A percentile compares a stretch with the other conserved stretches of the same genome.
phyloP scores from a whole-genome alignment of 1,140 invertebrate genomes.

The Polypedilum vanderplanki region DNA sequence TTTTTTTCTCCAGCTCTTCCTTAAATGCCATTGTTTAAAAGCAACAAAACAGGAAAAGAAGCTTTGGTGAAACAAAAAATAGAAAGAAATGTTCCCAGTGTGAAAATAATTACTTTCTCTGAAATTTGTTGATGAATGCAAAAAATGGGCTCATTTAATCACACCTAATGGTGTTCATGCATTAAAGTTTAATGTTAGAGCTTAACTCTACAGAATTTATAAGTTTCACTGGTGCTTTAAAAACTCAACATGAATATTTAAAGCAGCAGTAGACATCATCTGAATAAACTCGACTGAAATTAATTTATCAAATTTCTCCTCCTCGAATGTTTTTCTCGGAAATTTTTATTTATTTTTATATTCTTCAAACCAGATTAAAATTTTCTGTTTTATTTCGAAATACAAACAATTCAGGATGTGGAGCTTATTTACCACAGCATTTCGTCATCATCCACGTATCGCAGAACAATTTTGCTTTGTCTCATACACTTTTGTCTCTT shows the following conservation, averaged over 20 bases:
- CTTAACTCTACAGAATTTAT: no score
- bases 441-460: background rate
- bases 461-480: background rate
- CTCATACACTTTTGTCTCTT: background rate
- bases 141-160: no score
- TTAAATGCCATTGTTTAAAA: background rate
- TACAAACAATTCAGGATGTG: no score
- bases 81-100: background rate
- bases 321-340: background rate
- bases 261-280: no score
- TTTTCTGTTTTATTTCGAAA: no score
- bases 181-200: no score
- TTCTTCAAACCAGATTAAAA: no score
- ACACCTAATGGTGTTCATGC: no score
- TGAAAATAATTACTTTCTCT: background rate
- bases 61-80: background rate
- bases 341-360: no score
- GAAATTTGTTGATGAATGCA: background rate
- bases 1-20: background rate
- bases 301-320: slow-evolving; percentile 14
- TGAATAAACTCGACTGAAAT: background rate
- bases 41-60: background rate
- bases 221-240: no score
- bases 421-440: background rate
- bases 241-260: no score